Evolutionary conservation across 2,113 vertebrate genomes (phyloP), one percentile per base, ranked within the genome.

Genomic region (Clarias magur): DNA sequence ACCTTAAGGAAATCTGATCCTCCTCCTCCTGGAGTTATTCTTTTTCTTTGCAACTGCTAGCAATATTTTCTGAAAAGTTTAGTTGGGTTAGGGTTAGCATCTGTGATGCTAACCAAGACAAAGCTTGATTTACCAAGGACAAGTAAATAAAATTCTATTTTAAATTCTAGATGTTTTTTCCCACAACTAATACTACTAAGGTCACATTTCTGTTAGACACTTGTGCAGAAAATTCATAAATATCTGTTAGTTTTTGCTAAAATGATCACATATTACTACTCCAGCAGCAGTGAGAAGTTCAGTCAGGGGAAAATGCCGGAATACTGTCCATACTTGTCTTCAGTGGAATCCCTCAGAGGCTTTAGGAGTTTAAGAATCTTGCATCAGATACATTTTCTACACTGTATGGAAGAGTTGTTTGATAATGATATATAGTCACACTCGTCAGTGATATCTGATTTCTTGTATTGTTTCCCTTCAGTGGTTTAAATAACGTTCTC

Each of bases 401-500:
- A 68, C 62, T 68, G 30, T 82, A 48, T 82, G 21, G n/a, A 63
- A 53, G n/a, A 82, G 15, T n/a, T 25, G 3, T 73, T 53, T 30
- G 78, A 80, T 59, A 34, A 19, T 19, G 16, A 56, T 7, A 56
- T 59, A 79, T 57, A 17, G 0, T 80, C 78, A 59, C 27, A 23
- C 56, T 80, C 9, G 7, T 34, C 27, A 4, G 5, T 34, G 76
- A 59, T 30, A 30, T 21, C 17, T 21, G 78, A 60, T 38, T 62
- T 62, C 30, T 34, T 21, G 42, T 23, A 4, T 30, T 60, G 27
- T 60, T 48, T 27, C 16, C 9, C 27, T 2, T 34, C 30, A 15
- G 13, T 3, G 79, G 75, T 90, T 92, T 96, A 95, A 88, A 96
- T 96, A 59, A 95, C 92, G 0, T 95, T 96, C 88, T 97, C 95